These are phyloP conservation scores for Philhelius pedissequus DNA, from an alignment of 2,888 invertebrate species.

Conservation along the genomic window DNA sequence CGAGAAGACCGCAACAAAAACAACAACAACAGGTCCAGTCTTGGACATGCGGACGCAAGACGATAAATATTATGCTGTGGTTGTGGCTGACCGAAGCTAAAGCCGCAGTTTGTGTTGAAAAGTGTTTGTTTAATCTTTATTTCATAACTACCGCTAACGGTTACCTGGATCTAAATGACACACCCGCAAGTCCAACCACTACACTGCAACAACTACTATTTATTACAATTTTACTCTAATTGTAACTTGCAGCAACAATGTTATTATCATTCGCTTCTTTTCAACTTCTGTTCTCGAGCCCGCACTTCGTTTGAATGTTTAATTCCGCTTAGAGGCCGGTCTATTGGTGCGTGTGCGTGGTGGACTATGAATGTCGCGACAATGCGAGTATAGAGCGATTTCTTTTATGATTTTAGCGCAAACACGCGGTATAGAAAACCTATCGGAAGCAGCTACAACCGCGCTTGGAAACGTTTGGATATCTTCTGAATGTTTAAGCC, in stretches of 20 bases:
- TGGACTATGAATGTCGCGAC: conserved; percentile 9
- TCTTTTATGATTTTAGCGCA: background rate
- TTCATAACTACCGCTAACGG: conserved; percentile 48
- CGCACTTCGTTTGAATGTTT: background rate
- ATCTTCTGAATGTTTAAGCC: conserved; percentile 15
- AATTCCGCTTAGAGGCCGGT: conserved; percentile 27
- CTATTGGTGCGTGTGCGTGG: no score
- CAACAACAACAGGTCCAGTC: background rate
- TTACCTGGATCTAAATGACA: conserved; percentile 40
- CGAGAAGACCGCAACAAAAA: background rate
- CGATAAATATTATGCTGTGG: conserved; percentile 13
- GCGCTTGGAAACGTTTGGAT: conserved; percentile 10
- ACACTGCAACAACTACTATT: no score
- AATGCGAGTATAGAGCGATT: background rate
- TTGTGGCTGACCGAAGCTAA: background rate
- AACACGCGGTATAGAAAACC: background rate
- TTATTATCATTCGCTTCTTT: background rate
- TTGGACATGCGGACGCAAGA: conserved; percentile 56
- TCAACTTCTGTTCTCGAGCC: background rate
- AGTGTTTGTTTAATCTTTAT: conserved; percentile 49
- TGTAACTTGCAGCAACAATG: background rate
- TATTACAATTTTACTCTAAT: no score
- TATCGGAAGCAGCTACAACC: background rate
- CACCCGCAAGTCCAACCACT: conserved; percentile 49
- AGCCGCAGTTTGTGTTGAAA: conserved; percentile 15